phyloP scores from a whole-genome alignment of 1,140 invertebrate genomes.

The Whitmania pigra region DNA sequence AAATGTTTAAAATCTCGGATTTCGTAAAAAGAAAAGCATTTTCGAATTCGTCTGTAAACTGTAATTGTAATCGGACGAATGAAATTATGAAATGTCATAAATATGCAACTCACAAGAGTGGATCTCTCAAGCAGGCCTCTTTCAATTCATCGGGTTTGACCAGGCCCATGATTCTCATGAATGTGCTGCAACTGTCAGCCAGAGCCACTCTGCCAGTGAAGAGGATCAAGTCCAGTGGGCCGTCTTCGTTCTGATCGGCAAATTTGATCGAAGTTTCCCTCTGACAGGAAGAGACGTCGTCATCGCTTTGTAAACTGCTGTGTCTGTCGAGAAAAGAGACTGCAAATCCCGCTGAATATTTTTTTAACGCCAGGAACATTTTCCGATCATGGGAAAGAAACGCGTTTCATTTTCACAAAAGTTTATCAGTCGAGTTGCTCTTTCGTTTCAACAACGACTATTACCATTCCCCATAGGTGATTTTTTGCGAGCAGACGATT shows the following conservation, averaged over 20 bases:
- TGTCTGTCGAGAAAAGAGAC: conserved; percentile 15
- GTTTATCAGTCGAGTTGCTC: not conserved
- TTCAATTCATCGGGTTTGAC: conserved; percentile 14
- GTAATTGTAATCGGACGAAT: not conserved
- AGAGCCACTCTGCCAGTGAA: conserved; percentile 19
- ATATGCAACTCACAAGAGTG: conserved; percentile 20
- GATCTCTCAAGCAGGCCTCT: conserved; percentile 14
- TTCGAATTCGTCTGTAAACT: not conserved
- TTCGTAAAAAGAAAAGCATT: not conserved
- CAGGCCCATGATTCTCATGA: conserved; percentile 18
- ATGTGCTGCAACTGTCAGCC: conserved; percentile 17
- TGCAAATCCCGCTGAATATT: not conserved
- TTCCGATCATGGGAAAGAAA: not conserved
- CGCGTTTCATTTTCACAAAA: not conserved
- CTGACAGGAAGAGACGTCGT: conserved; percentile 16
- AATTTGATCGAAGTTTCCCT: conserved; percentile 23
- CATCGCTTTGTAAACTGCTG: conserved; percentile 20
- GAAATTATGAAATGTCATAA: not conserved
- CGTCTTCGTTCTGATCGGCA: conserved; percentile 25
- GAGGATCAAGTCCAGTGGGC: conserved; percentile 21
- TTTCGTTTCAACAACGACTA: not conserved
- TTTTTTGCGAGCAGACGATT: no score
- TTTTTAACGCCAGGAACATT: not conserved
- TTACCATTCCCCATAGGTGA: not conserved
- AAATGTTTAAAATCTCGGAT: not conserved